Percentiles rank a stretch among this genome's conserved stretches.
These are phyloP conservation scores for Trididemnum nubilum DNA, from an alignment of 23 tunicate species.

Conservation along the genomic window DNA sequence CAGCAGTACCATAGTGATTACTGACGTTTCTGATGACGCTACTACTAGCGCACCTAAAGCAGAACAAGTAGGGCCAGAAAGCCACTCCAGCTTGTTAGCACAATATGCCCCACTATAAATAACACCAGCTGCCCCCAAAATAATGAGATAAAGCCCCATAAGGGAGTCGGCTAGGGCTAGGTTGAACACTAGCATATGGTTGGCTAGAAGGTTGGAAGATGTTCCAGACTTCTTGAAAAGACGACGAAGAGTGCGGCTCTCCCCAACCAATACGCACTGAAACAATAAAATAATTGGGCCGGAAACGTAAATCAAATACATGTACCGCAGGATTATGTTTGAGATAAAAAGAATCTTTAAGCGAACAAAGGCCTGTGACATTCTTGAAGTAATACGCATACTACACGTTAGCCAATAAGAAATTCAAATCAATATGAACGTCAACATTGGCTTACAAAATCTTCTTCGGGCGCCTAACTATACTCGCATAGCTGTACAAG, in stretches of 20 bases:
- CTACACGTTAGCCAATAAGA: no score
- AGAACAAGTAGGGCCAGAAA: conserved; percentile 28
- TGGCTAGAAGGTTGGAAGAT: conserved; percentile 32
- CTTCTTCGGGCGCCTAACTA: no score
- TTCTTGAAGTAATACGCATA: no score
- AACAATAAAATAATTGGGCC: not conserved
- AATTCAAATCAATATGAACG: no score
- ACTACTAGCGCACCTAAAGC: conserved; percentile 48
- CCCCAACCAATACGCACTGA: conserved; percentile 44
- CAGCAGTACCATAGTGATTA: conserved; percentile 51
- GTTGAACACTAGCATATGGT: conserved; percentile 55
- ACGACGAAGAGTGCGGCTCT: conserved; percentile 13
- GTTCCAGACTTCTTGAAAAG: conserved; percentile 18
- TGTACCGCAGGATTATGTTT: not conserved
- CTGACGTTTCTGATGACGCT: conserved; percentile 61
- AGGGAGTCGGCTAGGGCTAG: conserved; percentile 47
- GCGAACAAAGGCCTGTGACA: no score
- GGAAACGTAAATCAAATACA: not conserved
- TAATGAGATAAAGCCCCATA: conserved; percentile 55
- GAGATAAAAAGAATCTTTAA: not conserved
- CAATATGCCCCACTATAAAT: conserved; percentile 52
- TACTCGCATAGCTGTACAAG: no score
- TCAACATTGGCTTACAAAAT: no score
- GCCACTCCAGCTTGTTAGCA: conserved; percentile 50
- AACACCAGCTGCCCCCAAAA: conserved; percentile 37